Conservation (phyloP, 2,113 vertebrate species). For the Tragelaphus buxtoni region DNA sequence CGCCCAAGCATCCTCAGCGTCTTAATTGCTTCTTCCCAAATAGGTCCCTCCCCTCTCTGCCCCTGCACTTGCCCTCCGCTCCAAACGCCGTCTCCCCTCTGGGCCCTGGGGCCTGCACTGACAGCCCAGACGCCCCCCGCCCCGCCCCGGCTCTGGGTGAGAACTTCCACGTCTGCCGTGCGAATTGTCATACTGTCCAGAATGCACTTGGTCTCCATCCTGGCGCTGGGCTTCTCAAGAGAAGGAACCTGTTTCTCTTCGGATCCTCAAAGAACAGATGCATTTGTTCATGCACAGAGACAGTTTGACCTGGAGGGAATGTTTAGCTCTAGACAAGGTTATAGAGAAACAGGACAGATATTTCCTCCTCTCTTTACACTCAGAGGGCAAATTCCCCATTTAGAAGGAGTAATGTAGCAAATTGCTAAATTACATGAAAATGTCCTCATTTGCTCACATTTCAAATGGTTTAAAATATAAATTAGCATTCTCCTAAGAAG, state of each 20-base stretch:
- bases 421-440: not conserved
- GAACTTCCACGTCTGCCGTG: accelerated
- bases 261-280: not conserved
- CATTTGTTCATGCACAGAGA: not conserved
- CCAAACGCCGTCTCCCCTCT: not conserved
- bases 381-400: not conserved
- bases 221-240: not conserved
- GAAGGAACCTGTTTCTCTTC: not conserved
- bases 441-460: not conserved
- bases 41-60: not conserved
- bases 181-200: not conserved
- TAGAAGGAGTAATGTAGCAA: not conserved
- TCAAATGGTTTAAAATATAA: not conserved
- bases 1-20: not conserved
- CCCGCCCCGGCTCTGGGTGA: not conserved
- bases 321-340: not conserved
- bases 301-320: not conserved
- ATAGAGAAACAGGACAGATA: not conserved
- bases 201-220: not conserved
- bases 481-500: not conserved
- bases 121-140: not conserved
- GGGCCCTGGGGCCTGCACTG: not conserved
- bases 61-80: not conserved
- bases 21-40: not conserved
- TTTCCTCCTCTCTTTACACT: not conserved